Evolutionary conservation across 2,888 invertebrate genomes (phyloP), one percentile per base, ranked within the genome.

Genomic region (Drosophila barbarae): DNA sequence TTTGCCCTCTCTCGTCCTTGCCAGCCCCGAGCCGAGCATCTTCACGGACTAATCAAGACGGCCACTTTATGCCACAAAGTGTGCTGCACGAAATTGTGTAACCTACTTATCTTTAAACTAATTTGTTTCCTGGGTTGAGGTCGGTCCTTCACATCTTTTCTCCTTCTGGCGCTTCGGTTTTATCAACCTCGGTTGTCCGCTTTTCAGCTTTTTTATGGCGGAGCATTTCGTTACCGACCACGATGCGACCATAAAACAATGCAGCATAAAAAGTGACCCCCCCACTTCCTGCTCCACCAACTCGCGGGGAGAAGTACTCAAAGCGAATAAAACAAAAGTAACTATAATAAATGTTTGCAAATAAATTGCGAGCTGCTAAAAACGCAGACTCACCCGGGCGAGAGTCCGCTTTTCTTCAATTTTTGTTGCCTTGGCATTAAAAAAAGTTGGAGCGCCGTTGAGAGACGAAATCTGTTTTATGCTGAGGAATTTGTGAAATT

Each of bases 41-140:
- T 68, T 75, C 58, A 46, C 49, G 74, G 74, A 77, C 85, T 84
- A 84, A 78, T 85, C 84, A 85, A 79, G 79, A 71, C 74, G 64
- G 72, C 65, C 77, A 77, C 84, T 79, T 82, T 61, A 77, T 69
- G 72, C 63, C 71, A 64, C 56, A 71, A 80, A 74, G 81, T 80
- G 67, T 77, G 83, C 85, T 76, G 60, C 76, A 68, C 79, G 69
- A 78, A 84, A 84, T 79, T 85, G 74, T 81, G 85, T 84, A 78
- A 78, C 85, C 74, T 74, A 76, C 85, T 81, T 81, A 85, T 81
- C 81, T 85, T 78, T 81, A 81, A 81, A 81, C 85, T 85, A 85
- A 81, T 81, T 81, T 81, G 84, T 81, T 77, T 50, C 51, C 38
- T 23, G 34, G 55, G 28, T 55, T 21, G 46, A 34, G 34, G 56